Percentiles rank a stretch among this genome's conserved stretches.
Conservation (phyloP, 2,888 invertebrate species). For the Drosophila austrosaltans region DNA sequence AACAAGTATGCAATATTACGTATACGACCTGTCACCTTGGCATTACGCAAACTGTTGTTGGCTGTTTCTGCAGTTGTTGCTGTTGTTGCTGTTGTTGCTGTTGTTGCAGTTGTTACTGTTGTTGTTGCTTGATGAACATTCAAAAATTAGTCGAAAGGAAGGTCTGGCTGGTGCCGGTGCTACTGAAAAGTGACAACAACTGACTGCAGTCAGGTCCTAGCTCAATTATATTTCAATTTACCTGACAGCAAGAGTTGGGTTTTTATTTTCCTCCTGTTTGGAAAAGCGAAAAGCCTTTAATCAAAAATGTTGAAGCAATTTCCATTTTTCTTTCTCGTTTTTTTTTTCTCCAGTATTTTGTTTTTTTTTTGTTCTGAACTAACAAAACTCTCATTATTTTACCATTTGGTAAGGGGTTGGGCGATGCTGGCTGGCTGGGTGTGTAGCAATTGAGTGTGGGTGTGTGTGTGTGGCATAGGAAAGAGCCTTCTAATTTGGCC, state of each 20-base stretch:
- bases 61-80: neutral
- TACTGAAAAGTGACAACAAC: slow-evolving; percentile 7
- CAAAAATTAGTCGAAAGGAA: slow-evolving; percentile 45
- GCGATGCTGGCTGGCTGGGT: slow-evolving; percentile 16
- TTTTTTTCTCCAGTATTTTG: slow-evolving; percentile 26
- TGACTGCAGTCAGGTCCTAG: slow-evolving; percentile 52
- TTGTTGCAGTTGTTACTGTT: slow-evolving; percentile 14
- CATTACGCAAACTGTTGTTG: slow-evolving; percentile 36
- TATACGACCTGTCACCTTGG: slow-evolving; percentile 71
- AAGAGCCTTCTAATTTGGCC: slow-evolving; percentile 60
- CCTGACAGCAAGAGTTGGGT: slow-evolving; percentile 39
- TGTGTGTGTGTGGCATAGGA: slow-evolving; percentile 8
- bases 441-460: neutral
- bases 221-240: slow-evolving; percentile 78
- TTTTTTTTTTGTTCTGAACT: slow-evolving; percentile 12
- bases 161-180: neutral
- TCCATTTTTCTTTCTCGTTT: slow-evolving; percentile 25
- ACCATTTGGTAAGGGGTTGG: slow-evolving; percentile 44
- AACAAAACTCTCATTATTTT: slow-evolving; percentile 65
- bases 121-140: slow-evolving; percentile 60
- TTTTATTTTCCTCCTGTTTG: neutral
- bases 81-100: neutral
- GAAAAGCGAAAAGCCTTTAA: slow-evolving; percentile 48
- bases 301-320: slow-evolving; percentile 39
- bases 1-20: slow-evolving; percentile 53